Evolutionary conservation across 2,113 vertebrate genomes (phyloP).

Genomic region (Corythornis cristatus): DNA sequence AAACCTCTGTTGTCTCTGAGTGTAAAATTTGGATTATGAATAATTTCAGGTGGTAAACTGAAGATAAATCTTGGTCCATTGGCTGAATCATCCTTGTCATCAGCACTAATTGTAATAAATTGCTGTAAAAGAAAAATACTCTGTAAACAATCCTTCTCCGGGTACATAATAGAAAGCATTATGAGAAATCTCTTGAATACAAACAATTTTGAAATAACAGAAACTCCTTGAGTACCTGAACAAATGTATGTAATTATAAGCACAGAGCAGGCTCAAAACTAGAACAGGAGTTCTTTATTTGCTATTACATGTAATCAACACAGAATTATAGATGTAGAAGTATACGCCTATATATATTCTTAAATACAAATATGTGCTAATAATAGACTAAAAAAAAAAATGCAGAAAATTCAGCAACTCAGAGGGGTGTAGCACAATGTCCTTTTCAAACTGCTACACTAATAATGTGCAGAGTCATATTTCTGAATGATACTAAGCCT

Average conservation of each 20-base stretch:
- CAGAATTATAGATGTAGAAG: background rate
- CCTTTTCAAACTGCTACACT: background rate
- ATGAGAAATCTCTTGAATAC: background rate
- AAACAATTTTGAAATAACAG: background rate
- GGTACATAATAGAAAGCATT: background rate
- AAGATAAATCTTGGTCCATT: conserved; percentile 92
- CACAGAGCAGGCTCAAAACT: background rate
- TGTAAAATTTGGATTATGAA: conserved; percentile 96
- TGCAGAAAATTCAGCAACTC: background rate
- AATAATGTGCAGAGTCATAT: background rate
- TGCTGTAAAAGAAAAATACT: conserved; percentile 77
- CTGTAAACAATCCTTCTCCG: conserved; percentile 52
- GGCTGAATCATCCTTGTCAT: conserved; percentile 93
- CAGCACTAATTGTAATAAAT: conserved; percentile 88
- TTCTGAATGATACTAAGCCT: background rate
- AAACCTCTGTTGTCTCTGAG: conserved; percentile 94
- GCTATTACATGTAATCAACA: background rate
- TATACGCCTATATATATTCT: background rate
- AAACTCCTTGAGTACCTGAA: background rate
- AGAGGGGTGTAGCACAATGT: background rate
- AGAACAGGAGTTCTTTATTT: background rate
- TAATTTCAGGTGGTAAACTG: conserved; percentile 88
- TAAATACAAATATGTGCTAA: background rate
- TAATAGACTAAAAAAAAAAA: background rate
- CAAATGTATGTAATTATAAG: background rate